Percentiles rank a stretch among this genome's conserved stretches.
Conservation (phyloP, 2,888 invertebrate species). For the Nomada fabriciana region DNA sequence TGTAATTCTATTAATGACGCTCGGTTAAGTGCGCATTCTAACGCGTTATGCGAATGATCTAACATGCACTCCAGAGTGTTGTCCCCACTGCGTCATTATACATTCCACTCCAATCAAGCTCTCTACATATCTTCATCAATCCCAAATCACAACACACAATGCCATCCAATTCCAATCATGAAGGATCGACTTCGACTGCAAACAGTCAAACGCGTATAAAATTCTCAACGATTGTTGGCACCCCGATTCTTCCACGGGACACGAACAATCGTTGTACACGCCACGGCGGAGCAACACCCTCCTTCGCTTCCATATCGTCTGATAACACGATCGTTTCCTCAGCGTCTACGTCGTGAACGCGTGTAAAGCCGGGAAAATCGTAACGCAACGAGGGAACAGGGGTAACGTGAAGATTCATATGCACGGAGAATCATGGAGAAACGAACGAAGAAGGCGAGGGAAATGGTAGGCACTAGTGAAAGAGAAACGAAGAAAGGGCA, state of each 20-base stretch:
- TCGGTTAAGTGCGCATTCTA: too few relatives aligned
- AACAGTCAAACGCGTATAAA: background rate
- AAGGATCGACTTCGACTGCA: background rate
- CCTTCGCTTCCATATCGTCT: constrained; percentile 6
- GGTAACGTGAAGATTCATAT: background rate
- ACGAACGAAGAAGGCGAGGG: constrained; percentile 13
- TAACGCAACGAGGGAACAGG: background rate
- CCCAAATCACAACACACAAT: too few relatives aligned
- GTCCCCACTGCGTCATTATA: too few relatives aligned
- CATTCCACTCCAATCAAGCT: too few relatives aligned
- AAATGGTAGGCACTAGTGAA: constrained; percentile 13
- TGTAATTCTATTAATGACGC: too few relatives aligned
- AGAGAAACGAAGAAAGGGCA: constrained; percentile 49
- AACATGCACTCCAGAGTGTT: too few relatives aligned
- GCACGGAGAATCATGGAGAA: background rate
- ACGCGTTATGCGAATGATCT: too few relatives aligned
- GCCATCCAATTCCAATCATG: background rate
- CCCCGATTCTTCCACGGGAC: background rate
- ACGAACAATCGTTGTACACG: constrained; percentile 3
- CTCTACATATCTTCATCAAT: too few relatives aligned
- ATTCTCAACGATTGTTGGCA: background rate
- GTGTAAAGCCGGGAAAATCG: constrained; percentile 15
- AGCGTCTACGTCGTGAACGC: background rate
- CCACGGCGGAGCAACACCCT: background rate
- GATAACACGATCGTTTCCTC: constrained; percentile 1